Conservation (phyloP, 2,113 vertebrate genomes). For the Notarius quadriscutis region DNA sequence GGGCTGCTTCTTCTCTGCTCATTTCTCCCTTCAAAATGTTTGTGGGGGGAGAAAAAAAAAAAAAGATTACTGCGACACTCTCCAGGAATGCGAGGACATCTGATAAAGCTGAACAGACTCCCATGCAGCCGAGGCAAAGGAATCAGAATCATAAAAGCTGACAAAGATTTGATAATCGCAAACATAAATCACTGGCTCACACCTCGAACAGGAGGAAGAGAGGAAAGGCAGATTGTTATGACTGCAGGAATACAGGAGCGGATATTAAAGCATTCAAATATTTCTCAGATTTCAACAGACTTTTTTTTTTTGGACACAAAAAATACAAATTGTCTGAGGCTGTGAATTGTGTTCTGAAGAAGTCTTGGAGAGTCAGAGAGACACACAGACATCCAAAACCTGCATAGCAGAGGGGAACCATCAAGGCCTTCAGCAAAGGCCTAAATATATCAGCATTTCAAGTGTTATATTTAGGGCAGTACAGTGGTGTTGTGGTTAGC, state of each 20-base stretch:
- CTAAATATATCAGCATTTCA: no score
- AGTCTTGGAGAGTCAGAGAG: neutral
- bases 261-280: neutral
- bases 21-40: neutral
- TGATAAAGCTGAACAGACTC: slow-evolving; percentile 26
- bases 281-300: neutral
- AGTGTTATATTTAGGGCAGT: no score
- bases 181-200: slow-evolving; percentile 48
- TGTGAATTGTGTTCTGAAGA: neutral
- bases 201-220: neutral
- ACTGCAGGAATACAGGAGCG: neutral
- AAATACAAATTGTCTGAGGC: neutral
- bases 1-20: neutral
- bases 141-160: slow-evolving; percentile 41
- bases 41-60: neutral
- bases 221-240: neutral
- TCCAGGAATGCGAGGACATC: neutral
- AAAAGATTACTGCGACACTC: neutral
- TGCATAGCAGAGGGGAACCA: neutral
- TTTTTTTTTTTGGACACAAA: neutral
- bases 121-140: slow-evolving; percentile 24
- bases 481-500: no score
- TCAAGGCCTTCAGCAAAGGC: no score
- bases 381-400: neutral
- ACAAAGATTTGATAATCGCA: slow-evolving; percentile 49